A percentile compares a stretch with the other conserved stretches of the same genome.
phyloP scores from a whole-genome alignment of 2,113 vertebrate genomes.

The Monarcha castaneiventris region DNA sequence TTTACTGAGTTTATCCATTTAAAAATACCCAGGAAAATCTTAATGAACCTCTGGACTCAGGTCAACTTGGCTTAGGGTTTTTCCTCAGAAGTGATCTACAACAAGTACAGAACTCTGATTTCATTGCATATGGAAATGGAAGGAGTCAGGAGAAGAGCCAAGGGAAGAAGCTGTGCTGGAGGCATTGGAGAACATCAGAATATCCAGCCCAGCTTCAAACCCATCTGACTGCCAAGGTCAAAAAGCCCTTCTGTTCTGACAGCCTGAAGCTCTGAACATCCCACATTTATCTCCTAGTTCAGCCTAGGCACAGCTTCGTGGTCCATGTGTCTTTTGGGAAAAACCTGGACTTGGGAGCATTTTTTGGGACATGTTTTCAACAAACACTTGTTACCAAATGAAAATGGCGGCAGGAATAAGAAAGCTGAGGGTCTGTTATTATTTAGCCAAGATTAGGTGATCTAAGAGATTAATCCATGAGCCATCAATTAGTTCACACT shows the following conservation, averaged over 20 bases:
- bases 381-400: background rate
- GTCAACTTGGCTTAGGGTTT: background rate
- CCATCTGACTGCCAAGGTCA: background rate
- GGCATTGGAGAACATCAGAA: background rate
- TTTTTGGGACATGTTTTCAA: background rate
- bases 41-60: background rate
- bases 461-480: background rate
- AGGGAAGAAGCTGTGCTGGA: background rate
- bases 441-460: background rate
- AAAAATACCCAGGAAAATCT: background rate
- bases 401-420: background rate
- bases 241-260: background rate
- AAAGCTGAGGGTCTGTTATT: background rate
- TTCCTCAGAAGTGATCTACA: background rate
- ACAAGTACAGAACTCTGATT: background rate
- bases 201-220: background rate
- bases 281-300: no score
- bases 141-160: background rate
- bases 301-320: background rate
- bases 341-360: background rate
- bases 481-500: background rate
- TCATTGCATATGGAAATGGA: background rate
- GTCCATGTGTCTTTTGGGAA: background rate
- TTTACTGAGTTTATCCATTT: background rate
- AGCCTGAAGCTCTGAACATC: background rate